These are phyloP conservation scores for Andrena trimmerana DNA, from an alignment of 2,888 invertebrate genomes.

Conservation along the genomic window DNA sequence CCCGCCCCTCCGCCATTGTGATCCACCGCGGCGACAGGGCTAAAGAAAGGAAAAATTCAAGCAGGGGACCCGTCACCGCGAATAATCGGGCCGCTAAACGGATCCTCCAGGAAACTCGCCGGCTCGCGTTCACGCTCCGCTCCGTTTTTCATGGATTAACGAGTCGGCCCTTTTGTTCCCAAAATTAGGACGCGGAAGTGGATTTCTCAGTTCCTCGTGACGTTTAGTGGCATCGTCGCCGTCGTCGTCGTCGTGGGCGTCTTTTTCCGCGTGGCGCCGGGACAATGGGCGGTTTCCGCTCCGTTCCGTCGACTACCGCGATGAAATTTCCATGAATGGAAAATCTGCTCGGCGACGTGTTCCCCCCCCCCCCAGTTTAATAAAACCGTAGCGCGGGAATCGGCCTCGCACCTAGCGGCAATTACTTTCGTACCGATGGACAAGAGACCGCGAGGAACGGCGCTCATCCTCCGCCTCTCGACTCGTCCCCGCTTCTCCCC, in stretches of 20 bases:
- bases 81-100: slow-evolving; percentile 60
- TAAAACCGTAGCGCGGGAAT: slow-evolving; percentile 65
- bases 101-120: slow-evolving; percentile 51
- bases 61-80: slow-evolving; percentile 23
- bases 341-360: slow-evolving; percentile 21
- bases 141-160: slow-evolving; percentile 44
- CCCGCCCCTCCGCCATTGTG: slow-evolving; percentile 29
- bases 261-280: slow-evolving; percentile 66
- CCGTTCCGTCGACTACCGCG: slow-evolving; percentile 47
- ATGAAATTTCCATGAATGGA: slow-evolving; percentile 75
- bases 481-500: neutral
- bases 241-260: slow-evolving; percentile 62
- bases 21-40: neutral
- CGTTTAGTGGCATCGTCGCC: slow-evolving; percentile 59
- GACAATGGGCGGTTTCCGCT: slow-evolving; percentile 65
- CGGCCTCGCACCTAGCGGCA: slow-evolving; percentile 53
- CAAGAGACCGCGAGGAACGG: slow-evolving; percentile 38
- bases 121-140: slow-evolving; percentile 21
- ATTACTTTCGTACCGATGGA: slow-evolving; percentile 57
- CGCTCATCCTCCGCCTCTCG: slow-evolving; percentile 7
- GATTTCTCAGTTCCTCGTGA: slow-evolving; percentile 64
- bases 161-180: slow-evolving; percentile 63
- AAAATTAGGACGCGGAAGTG: slow-evolving; percentile 74
- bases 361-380: slow-evolving; percentile 52
- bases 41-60: slow-evolving; percentile 33